Evolutionary conservation across 37 sponge, comb jelly and placozoan species (phyloP).

Genomic region (Ianthella basta): DNA sequence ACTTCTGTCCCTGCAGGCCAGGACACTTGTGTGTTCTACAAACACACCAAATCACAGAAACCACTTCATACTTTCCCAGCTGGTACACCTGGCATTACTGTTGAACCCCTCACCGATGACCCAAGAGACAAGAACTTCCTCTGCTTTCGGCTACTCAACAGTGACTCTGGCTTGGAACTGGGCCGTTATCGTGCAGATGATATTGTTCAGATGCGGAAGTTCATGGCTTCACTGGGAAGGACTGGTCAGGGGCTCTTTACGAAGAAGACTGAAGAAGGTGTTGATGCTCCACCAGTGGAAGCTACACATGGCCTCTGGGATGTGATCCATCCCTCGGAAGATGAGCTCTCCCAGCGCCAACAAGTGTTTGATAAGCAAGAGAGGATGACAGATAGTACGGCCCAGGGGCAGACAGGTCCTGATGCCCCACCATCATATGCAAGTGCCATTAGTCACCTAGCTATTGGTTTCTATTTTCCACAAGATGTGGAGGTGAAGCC

Average conservation of each 20-base stretch:
- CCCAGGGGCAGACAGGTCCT: background rate
- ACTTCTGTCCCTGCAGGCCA: background rate
- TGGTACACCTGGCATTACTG: slow-evolving; percentile 34
- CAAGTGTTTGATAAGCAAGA: slow-evolving; percentile 42
- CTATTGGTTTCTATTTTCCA: slow-evolving; percentile 74
- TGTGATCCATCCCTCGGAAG: slow-evolving; percentile 70
- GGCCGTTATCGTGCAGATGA: slow-evolving; percentile 51
- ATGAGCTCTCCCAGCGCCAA: slow-evolving; percentile 61
- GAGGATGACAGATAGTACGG: background rate
- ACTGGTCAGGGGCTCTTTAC: slow-evolving; percentile 53
- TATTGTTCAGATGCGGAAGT: slow-evolving; percentile 53
- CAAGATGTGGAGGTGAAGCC: slow-evolving; percentile 45
- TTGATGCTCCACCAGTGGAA: slow-evolving; percentile 40
- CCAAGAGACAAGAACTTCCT: slow-evolving; percentile 63
- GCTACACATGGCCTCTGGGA: slow-evolving; percentile 76
- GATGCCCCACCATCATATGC: slow-evolving; percentile 69
- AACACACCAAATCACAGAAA: background rate
- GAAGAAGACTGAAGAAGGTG: slow-evolving; percentile 27
- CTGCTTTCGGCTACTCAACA: slow-evolving; percentile 51
- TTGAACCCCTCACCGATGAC: slow-evolving; percentile 59
- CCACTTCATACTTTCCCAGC: slow-evolving; percentile 39
- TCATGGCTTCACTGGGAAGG: slow-evolving; percentile 74
- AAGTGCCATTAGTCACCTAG: slow-evolving; percentile 57
- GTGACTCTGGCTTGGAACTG: slow-evolving; percentile 32
- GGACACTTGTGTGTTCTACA: background rate